phyloP scores from a whole-genome alignment of 2,113 vertebrate species.

The Myrmecobius fasciatus region DNA sequence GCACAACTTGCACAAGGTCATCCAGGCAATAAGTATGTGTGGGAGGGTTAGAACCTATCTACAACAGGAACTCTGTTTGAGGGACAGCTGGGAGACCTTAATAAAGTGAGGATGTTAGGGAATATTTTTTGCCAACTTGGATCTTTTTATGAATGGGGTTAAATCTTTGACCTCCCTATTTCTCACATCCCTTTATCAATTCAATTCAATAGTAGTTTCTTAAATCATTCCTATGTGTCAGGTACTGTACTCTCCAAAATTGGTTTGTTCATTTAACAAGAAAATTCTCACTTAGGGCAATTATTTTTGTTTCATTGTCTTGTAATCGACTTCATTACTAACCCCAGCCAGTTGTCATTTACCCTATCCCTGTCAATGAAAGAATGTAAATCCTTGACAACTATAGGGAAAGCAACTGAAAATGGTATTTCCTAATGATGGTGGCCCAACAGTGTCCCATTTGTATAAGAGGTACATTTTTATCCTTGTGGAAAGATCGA shows the following conservation, averaged over 20 bases:
- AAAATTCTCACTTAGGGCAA: neutral
- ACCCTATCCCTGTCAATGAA: neutral
- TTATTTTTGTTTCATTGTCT: neutral
- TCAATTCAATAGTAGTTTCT: neutral
- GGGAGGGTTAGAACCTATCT: neutral
- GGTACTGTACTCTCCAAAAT: neutral
- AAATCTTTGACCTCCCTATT: neutral
- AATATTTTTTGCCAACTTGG: neutral
- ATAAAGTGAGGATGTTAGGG: neutral
- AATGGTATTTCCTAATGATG: neutral
- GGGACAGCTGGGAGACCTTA: neutral
- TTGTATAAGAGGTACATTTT: neutral
- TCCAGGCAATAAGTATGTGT: neutral
- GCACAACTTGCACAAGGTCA: neutral
- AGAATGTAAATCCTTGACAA: neutral
- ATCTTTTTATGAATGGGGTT: neutral
- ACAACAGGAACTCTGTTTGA: neutral
- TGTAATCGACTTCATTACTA: neutral
- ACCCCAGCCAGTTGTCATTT: neutral
- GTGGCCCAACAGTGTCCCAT: neutral
- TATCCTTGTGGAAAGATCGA: neutral
- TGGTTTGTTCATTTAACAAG: neutral
- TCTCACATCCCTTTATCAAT: neutral
- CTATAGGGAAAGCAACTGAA: slow-evolving; percentile 13
- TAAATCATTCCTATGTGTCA: neutral